These are phyloP conservation scores for Metridium senile DNA, from an alignment of 92 coral and sea anemone genomes.

Conservation along the genomic window DNA sequence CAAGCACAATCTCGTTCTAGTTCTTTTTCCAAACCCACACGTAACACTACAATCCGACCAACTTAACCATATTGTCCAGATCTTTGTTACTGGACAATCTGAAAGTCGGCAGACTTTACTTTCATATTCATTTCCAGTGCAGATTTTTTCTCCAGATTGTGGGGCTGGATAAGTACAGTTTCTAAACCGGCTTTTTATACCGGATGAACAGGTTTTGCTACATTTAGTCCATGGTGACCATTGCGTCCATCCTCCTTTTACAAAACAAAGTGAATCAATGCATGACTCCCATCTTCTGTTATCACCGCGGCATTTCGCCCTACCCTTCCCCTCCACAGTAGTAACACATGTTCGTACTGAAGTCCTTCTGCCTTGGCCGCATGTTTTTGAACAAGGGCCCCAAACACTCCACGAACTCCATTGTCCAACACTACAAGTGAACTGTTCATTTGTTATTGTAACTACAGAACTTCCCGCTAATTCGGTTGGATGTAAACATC, in stretches of 20 bases:
- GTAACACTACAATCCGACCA: conserved; percentile 79
- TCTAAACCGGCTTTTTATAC: conserved; percentile 50
- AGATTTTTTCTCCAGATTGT: conserved; percentile 45
- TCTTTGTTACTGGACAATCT: conserved; percentile 58
- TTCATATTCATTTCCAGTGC: conserved; percentile 46
- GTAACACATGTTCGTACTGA: conserved; percentile 69
- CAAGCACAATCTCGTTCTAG: conserved; percentile 62
- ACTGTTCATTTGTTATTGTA: conserved; percentile 56
- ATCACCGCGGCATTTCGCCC: conserved; percentile 64
- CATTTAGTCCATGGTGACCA: conserved; percentile 88
- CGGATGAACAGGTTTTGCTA: conserved; percentile 71
- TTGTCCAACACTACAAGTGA: conserved; percentile 60
- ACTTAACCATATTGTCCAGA: conserved; percentile 78
- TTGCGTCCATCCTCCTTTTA: conserved; percentile 64
- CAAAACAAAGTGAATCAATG: conserved; percentile 44
- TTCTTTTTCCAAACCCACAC: conserved; percentile 64
- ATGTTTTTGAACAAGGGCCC: conserved; percentile 66
- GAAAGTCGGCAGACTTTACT: conserved; percentile 38
- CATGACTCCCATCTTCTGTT: conserved; percentile 53
- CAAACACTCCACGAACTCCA: conserved; percentile 88
- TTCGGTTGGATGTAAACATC: conserved; percentile 64
- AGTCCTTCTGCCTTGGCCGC: conserved; percentile 72
- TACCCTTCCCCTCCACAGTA: conserved; percentile 50
- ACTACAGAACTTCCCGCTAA: conserved; percentile 63
- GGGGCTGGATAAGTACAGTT: conserved; percentile 60